Percentiles rank a stretch among this genome's conserved stretches.
phyloP scores from a whole-genome alignment of 1,140 invertebrate genomes.

The Drosophila punjabiensis region DNA sequence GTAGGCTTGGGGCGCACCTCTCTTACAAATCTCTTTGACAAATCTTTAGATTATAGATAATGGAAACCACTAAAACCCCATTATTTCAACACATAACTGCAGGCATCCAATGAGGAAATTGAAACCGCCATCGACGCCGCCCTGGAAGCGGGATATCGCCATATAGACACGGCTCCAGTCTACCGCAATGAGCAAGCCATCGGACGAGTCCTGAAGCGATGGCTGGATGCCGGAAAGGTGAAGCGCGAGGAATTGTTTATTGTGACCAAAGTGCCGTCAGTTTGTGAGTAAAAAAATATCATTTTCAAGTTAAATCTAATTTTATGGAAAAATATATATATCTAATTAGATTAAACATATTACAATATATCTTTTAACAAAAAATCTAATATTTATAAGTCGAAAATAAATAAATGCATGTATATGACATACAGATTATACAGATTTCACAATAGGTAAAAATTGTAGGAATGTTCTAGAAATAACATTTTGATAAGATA shows the following conservation, averaged over 20 bases:
- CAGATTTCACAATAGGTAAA: neutral
- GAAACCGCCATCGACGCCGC: conserved; percentile 89
- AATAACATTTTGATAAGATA: neutral
- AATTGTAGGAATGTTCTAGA: neutral
- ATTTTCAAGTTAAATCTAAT: too few relatives aligned
- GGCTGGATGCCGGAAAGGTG: conserved; percentile 90
- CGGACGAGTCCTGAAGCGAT: conserved; percentile 90
- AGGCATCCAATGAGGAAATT: conserved; percentile 90
- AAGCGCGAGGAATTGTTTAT: conserved; percentile 93
- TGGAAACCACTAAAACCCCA: conserved; percentile 56
- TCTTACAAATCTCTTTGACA: neutral
- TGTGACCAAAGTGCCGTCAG: conserved; percentile 91
- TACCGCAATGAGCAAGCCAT: conserved; percentile 94
- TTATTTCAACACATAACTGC: conserved; percentile 51
- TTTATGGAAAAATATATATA: too few relatives aligned
- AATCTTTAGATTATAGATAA: conserved; percentile 6
- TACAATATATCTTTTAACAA: neutral
- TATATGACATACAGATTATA: neutral
- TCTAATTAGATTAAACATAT: too few relatives aligned
- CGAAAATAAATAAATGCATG: neutral
- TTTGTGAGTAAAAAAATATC: conserved; percentile 60
- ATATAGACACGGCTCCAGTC: conserved; percentile 93
- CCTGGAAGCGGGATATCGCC: conserved; percentile 87
- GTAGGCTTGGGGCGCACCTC: neutral
- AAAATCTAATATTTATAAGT: neutral